Conservation (phyloP, 2,888 invertebrate genomes). For the Ophion ventricosus region DNA sequence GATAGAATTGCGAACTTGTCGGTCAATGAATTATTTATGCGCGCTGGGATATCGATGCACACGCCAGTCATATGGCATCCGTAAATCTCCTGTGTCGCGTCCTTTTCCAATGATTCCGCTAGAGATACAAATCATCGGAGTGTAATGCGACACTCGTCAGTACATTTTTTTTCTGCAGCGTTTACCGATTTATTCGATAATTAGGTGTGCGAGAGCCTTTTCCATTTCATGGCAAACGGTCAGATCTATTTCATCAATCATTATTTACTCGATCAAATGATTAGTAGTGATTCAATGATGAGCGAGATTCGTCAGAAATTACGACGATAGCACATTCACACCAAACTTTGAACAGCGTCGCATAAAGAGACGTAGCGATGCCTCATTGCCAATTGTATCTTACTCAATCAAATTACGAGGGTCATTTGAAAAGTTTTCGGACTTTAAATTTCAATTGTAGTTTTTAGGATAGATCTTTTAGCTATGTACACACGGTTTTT, state of each 20-base stretch:
- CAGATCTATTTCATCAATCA: neutral
- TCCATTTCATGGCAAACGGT: neutral
- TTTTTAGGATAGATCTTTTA: too few relatives aligned
- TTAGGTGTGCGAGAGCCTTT: neutral
- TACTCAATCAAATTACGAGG: neutral
- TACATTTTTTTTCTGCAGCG: neutral
- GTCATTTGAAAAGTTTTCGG: too few relatives aligned
- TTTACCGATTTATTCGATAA: neutral
- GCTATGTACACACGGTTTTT: too few relatives aligned
- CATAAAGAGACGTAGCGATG: neutral
- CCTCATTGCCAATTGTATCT: constrained; percentile 6
- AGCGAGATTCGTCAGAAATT: neutral
- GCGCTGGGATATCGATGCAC: constrained; percentile 9
- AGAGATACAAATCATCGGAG: constrained; percentile 28
- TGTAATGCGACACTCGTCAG: constrained; percentile 15
- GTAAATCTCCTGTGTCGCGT: constrained; percentile 10
- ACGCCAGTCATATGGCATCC: neutral
- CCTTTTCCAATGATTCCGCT: constrained; percentile 7
- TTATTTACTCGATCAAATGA: neutral
- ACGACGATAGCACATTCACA: constrained; percentile 1
- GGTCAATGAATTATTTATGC: constrained; percentile 51
- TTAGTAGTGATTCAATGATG: neutral
- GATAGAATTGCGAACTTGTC: constrained; percentile 26
- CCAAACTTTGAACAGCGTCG: constrained; percentile 12
- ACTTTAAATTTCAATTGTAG: too few relatives aligned